Base-by-base conservation (phyloP, 2,888 invertebrate species). In the Abscondita cerata region DNA sequence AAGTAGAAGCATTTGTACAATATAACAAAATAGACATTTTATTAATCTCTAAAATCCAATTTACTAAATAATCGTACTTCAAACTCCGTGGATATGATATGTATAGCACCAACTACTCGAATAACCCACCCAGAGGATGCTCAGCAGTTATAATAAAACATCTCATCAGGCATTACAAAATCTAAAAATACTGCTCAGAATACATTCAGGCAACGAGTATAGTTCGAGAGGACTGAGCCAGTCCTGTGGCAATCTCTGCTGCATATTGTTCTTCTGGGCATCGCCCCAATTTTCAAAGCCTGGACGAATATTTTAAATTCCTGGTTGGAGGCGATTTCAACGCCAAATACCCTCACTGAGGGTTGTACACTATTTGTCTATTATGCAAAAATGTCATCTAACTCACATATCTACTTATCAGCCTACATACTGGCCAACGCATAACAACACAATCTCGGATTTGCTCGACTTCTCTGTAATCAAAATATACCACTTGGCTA, bases 271-370 rank as follows among this genome's bases (percentile, higher is more conserved):
- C 48, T 31, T 48, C 31, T 11, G 41, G n/a, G 25, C 41, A 52
- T 40, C 40, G 40, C n/a, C 40, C 52, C 41, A 38, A 52, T n/a
- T 16, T 13, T 19, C 40, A 52, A 52, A 52, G 52, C 19, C 41
- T 52, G 41, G 52, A 52, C 18, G 52, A 52, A 36, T 31, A 52
- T 20, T 52, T 52, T 41, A 52, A 52, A 52, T 52, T 25, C 41
- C 25, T 52, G 41, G 41, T 41, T 13, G 2, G 15, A 41, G 18
- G 15, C 5, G 13, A 13, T 9, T 41, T 12, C 15, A 41, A 18
- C 15, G 41, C 15, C 41, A 41, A 41, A 13, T 11, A 41, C 41
- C 41, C 9, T 41, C 41, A 41, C 41, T 41, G 15, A 15, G 13
- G 41, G 6, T 41, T 15, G 41, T 15, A 15, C 15, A 5, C 15